Conservation (phyloP, 2,888 invertebrate genomes). For the Euplexia lucipara region DNA sequence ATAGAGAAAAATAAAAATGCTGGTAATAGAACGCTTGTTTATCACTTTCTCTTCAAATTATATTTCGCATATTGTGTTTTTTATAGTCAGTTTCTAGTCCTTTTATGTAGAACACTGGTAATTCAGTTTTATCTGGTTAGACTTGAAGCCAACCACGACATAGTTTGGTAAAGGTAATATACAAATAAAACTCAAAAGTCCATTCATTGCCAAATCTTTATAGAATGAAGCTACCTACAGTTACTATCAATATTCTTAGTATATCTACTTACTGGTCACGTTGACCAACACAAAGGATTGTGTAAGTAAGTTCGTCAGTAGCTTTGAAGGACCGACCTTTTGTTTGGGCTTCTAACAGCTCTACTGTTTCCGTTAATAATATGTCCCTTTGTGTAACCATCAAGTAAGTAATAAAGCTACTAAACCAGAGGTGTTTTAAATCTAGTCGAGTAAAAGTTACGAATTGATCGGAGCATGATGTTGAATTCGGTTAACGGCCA, state of each 20-base stretch:
- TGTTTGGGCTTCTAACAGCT: slow-evolving; percentile 65
- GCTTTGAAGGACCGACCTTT: slow-evolving; percentile 70
- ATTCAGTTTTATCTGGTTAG: no score
- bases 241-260: slow-evolving; percentile 62
- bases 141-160: no score
- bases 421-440: slow-evolving; percentile 53
- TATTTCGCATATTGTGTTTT: slow-evolving; percentile 22
- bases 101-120: no score
- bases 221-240: slow-evolving; percentile 66
- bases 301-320: slow-evolving; percentile 72
- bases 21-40: slow-evolving; percentile 23
- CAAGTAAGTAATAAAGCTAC: slow-evolving; percentile 36
- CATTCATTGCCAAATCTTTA: slow-evolving; percentile 60
- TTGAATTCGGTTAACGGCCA: slow-evolving; percentile 79
- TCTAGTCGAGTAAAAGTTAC: slow-evolving; percentile 61
- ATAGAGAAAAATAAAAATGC: slow-evolving; percentile 15
- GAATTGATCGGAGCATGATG: slow-evolving; percentile 73
- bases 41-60: slow-evolving; percentile 9
- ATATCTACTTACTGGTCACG: slow-evolving; percentile 60
- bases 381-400: slow-evolving; percentile 57
- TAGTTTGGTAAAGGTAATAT: no score
- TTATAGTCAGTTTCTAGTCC: background rate
- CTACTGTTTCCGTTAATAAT: slow-evolving; percentile 69
- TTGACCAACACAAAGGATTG: slow-evolving; percentile 71
- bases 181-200: slow-evolving; percentile 3